A percentile compares a stretch with the other conserved stretches of the same genome.
These are phyloP conservation scores for Microtus pennsylvanicus DNA, from an alignment of 2,113 vertebrate genomes.

Conservation along the genomic window DNA sequence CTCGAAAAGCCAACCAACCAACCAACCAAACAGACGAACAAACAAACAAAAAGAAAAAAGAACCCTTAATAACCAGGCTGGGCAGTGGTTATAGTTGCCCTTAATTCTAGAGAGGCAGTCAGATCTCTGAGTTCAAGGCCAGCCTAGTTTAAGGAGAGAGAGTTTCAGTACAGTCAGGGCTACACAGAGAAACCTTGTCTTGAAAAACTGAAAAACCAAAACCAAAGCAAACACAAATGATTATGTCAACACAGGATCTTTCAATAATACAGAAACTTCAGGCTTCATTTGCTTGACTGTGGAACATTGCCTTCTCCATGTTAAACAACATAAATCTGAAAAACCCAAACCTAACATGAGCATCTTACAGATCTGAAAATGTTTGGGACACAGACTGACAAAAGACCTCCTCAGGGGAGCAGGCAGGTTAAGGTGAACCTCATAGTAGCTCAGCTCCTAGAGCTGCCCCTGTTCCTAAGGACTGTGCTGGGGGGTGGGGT, in stretches of 20 bases:
- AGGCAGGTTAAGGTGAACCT: background rate
- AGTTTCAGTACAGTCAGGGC: background rate
- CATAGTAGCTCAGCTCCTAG: background rate
- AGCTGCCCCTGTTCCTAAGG: background rate
- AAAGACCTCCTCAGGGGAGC: background rate
- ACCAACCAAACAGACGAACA: background rate
- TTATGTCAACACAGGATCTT: background rate
- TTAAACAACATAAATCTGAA: background rate
- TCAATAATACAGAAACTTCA: background rate
- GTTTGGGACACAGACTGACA: background rate
- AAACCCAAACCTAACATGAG: background rate
- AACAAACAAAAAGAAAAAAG: background rate
- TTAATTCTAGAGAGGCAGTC: background rate
- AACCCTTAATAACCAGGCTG: background rate
- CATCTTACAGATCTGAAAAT: background rate
- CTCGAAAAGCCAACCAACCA: background rate
- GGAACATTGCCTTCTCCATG: background rate
- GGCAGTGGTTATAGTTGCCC: background rate
- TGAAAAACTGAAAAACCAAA: background rate
- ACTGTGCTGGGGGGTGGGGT: background rate
- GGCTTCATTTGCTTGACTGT: no score
- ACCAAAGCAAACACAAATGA: background rate
- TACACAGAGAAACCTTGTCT: background rate
- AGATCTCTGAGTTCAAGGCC: background rate
- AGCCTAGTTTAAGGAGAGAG: background rate